Base-by-base conservation (phyloP, 2,113 vertebrate genomes). In the Eulacestoma nigropectus region DNA sequence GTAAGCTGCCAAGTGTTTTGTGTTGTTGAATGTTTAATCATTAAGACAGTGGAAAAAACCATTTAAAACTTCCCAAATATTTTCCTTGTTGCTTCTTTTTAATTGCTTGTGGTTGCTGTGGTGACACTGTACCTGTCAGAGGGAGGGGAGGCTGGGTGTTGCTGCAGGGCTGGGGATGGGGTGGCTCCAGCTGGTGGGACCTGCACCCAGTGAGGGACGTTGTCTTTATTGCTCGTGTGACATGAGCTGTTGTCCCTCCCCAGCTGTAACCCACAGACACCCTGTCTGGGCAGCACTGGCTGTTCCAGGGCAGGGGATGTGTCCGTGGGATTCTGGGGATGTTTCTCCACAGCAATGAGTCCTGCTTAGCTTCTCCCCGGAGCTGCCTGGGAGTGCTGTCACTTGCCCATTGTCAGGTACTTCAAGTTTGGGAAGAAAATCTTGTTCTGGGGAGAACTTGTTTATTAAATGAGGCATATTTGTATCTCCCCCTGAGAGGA, bases 1-100 rank as follows among this genome's bases (percentile, higher is more conserved):
- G 62, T 92, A 92, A 93, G 81, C 86, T 92, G 86, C 90, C 86
- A 88, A 87, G 90, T 93, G 84, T 90, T 93, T 90, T 93, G 72
- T 94, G 56, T 56, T 87, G 67, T 78, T 86, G 92, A 84, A 69
- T 53, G 35, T 92, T 89, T 94, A 90, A 92, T 96, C 83, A 68
- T 89, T 92, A 75, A 84, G 93, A 73, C 41, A 26, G 76, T 60
- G 83, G 26, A 33, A 23, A 81, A 80, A 88, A 76, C 4, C n/a
- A 69, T 76, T 93, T 9, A 57, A 16, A 89, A 87, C 69, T 92
- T 90, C 15, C 26, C 2, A 8, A 63, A 18, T 94, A 30, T 92
- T 96, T 95, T 84, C 52, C 35, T 49, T 55, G 11, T 73, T 78
- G 68, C 60, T 70, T 53, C 27, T 47, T 86, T 86, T 81, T 30